Evolutionary conservation across 1,140 invertebrate species (phyloP), one percentile per base, ranked within the genome.

Genomic region (Drosophila nikananu): DNA sequence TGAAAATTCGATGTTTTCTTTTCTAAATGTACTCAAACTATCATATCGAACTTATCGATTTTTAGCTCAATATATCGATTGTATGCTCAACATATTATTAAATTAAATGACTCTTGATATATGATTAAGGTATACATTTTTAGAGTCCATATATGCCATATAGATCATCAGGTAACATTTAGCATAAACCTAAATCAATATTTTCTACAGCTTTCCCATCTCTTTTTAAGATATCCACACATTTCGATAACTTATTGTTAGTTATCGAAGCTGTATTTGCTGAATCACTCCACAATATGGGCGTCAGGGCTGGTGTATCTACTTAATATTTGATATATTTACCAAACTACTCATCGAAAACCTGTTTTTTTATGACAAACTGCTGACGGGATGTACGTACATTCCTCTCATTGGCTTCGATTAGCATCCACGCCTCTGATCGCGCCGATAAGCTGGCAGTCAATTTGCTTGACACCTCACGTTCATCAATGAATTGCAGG

Each of bases 391-490:
- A n/a, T 52, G 49, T 19, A 52, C 23, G 19, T 19, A 30, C 15
- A 10, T 12, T 63, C 23, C 32, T 21, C 39, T 2, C 41, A 10
- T 9, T 48, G 13, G 17, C 27, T 46, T 21, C 27, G 35, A 61
- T 21, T 32, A 32, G 17, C 57, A 63, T 41, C 32, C 23, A 66
- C 70, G 74, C 62, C 84, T 25, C 73, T 89, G 83, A 41, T 23
- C 55, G 39, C 30, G 9, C 51, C 68, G 46, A 64, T 57, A 52
- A 35, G 66, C 49, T 59, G 66, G 51, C 74, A 89, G 86, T 90
- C 86, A 90, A 90, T 89, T 90, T 90, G 71, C 70, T 86, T 90
- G 86, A 90, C 86, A 90, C 86, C 81, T 89, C 86, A 90, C 86
- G 86, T 89, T 89, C 86, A 80, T 89, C 86, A 89, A 89, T 89